Percentiles rank a stretch among this genome's conserved stretches.
Evolutionary conservation across 1,140 invertebrate genomes (phyloP).

Genomic region (Drosophila dunni): DNA sequence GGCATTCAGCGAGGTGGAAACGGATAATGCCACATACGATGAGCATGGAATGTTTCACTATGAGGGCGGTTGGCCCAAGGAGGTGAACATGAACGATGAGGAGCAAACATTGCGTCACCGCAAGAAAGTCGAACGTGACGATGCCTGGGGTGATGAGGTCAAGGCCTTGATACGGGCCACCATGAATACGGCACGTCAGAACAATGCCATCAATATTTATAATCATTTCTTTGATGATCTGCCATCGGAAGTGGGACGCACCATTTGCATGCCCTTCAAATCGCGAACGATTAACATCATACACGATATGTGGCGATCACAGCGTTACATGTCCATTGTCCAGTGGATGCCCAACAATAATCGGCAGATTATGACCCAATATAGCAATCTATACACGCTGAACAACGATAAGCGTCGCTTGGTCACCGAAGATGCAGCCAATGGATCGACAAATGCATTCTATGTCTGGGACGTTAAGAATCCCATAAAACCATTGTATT

Average conservation of each 20-base stretch:
- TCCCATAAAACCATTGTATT: slow-evolving; percentile 91
- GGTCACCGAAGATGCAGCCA: slow-evolving; percentile 82
- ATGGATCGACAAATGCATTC: slow-evolving; percentile 84
- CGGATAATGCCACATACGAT: slow-evolving; percentile 84
- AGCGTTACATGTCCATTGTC: slow-evolving; percentile 89
- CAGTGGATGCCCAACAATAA: slow-evolving; percentile 93
- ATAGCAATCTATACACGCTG: slow-evolving; percentile 84
- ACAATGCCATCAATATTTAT: slow-evolving; percentile 96
- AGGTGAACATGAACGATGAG: slow-evolving; percentile 93
- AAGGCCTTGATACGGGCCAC: slow-evolving; percentile 53
- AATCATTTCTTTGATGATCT: slow-evolving; percentile 92
- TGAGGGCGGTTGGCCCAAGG: slow-evolving; percentile 98
- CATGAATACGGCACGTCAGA: slow-evolving; percentile 90
- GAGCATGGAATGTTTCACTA: slow-evolving; percentile 92
- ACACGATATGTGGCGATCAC: slow-evolving; percentile 85
- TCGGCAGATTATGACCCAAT: slow-evolving; percentile 91
- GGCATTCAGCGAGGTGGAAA: slow-evolving; percentile 88
- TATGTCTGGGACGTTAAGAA: slow-evolving; percentile 96
- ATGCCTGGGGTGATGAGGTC: slow-evolving; percentile 87
- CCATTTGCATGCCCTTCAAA: slow-evolving; percentile 52
- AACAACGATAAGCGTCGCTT: neutral
- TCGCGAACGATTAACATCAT: slow-evolving; percentile 63
- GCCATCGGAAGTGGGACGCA: slow-evolving; percentile 41
- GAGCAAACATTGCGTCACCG: slow-evolving; percentile 93
- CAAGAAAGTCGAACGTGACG: slow-evolving; percentile 97